phyloP scores from a whole-genome alignment of 1,140 invertebrate species.

The Drosophila simulans region DNA sequence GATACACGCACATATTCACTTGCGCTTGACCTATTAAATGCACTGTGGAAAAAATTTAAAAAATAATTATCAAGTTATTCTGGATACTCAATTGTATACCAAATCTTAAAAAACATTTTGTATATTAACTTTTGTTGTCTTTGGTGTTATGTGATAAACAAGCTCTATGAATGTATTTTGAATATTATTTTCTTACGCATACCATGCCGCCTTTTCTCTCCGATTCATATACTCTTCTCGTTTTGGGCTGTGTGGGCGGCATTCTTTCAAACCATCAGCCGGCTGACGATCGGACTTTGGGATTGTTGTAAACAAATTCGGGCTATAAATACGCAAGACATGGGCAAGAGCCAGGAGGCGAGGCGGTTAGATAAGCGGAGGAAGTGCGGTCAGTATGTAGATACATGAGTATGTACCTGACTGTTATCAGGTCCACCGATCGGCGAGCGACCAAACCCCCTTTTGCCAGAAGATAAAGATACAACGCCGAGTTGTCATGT shows the following conservation, averaged over 20 bases:
- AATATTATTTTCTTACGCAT: not conserved
- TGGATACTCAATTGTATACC: no score
- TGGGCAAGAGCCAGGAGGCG: slow-evolving; percentile 5
- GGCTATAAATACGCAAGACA: slow-evolving; percentile 47
- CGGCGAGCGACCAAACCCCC: slow-evolving; percentile 46
- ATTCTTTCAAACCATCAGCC: slow-evolving; percentile 31
- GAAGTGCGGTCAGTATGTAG: slow-evolving; percentile 9
- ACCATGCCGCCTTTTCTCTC: not conserved
- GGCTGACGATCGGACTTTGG: slow-evolving; percentile 58
- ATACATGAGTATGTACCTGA: slow-evolving; percentile 22
- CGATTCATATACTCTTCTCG: not conserved
- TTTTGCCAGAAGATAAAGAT: slow-evolving; percentile 40
- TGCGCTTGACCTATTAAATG: slow-evolving; percentile 22
- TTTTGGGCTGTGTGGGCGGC: slow-evolving; percentile 35
- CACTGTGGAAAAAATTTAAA: not conserved
- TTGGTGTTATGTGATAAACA: not conserved
- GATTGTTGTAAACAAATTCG: slow-evolving; percentile 67
- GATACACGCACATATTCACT: slow-evolving; percentile 2
- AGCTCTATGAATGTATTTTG: not conserved
- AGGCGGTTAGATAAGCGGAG: slow-evolving; percentile 37
- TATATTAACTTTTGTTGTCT: not conserved
- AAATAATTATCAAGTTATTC: not conserved
- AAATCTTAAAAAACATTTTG: no score
- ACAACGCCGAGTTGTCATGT: slow-evolving; percentile 68
- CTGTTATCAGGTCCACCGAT: slow-evolving; percentile 56